Evolutionary conservation across 2,888 invertebrate species (phyloP).

Genomic region (Molanna angustata): DNA sequence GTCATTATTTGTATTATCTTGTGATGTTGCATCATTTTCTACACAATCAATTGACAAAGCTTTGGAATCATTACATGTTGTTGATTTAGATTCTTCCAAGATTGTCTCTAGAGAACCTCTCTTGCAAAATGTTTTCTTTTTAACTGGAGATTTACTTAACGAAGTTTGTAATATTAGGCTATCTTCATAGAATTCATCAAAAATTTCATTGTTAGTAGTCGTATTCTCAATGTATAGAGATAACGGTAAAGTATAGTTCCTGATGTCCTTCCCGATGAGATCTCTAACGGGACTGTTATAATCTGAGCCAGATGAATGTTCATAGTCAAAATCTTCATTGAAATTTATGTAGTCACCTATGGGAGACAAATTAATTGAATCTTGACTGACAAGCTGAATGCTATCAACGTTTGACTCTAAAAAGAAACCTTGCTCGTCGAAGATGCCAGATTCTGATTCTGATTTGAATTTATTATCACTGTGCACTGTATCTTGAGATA

Average conservation of each 20-base stretch:
- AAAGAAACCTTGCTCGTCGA: constrained; percentile 3
- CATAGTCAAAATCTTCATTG: constrained; percentile 44
- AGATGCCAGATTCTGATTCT: too few relatives aligned
- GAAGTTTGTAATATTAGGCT: too few relatives aligned
- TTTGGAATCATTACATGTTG: neutral
- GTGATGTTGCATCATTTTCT: too few relatives aligned
- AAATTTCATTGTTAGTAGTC: constrained; percentile 35
- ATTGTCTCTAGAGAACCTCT: constrained; percentile 43
- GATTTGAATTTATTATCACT: too few relatives aligned
- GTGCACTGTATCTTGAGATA: too few relatives aligned
- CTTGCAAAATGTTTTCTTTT: constrained; percentile 10
- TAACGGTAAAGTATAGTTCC: constrained; percentile 52
- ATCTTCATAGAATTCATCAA: too few relatives aligned
- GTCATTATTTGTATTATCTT: too few relatives aligned
- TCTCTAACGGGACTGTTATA: constrained; percentile 52
- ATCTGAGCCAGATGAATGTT: constrained; percentile 37
- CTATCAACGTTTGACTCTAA: neutral
- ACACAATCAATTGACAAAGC: too few relatives aligned
- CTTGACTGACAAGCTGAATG: constrained; percentile 1
- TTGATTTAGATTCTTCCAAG: constrained; percentile 41
- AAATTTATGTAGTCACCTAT: constrained; percentile 51
- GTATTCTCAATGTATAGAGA: constrained; percentile 47
- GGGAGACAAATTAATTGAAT: constrained; percentile 13
- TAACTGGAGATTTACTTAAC: constrained; percentile 43
- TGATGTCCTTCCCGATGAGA: constrained; percentile 49